Evolutionary conservation across 2,797 vertebrate species (phyloP).

Genomic region (Aulostomus chinensis): DNA sequence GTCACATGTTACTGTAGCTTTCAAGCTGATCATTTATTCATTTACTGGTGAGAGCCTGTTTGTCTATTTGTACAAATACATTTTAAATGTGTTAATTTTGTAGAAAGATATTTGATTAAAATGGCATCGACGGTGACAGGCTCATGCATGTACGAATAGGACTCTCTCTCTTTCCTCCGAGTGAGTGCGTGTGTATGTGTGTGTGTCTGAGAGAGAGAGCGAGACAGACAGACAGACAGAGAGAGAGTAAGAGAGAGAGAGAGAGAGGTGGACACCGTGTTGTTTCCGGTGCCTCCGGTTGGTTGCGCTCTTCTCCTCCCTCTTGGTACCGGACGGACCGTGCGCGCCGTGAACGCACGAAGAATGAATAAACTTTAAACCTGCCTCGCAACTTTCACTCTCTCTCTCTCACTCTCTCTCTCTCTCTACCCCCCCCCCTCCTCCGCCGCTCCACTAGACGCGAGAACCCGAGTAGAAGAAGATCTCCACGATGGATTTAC

Average conservation of each 20-base stretch:
- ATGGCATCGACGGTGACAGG: too few species aligned
- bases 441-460: slow-evolving; percentile 4
- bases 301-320: slow-evolving; percentile 44
- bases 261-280: neutral
- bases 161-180: too few species aligned
- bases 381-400: slow-evolving; percentile 57
- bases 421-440: neutral
- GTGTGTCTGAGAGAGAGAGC: neutral
- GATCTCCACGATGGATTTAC: slow-evolving; percentile 62
- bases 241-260: neutral
- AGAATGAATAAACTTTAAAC: slow-evolving; percentile 70
- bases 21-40: too few species aligned
- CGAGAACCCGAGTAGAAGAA: slow-evolving; percentile 1
- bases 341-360: slow-evolving; percentile 31
- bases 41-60: too few species aligned
- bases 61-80: too few species aligned
- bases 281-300: slow-evolving; percentile 32
- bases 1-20: too few species aligned
- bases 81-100: too few species aligned
- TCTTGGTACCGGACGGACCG: slow-evolving; percentile 38
- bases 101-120: too few species aligned
- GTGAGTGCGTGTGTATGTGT: too few species aligned
- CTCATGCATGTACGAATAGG: too few species aligned
- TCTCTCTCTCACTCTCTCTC: neutral
- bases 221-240: neutral